Evolutionary conservation across 2,888 invertebrate genomes (phyloP), one percentile per base, ranked within the genome.

Genomic region (Amiota communis): DNA sequence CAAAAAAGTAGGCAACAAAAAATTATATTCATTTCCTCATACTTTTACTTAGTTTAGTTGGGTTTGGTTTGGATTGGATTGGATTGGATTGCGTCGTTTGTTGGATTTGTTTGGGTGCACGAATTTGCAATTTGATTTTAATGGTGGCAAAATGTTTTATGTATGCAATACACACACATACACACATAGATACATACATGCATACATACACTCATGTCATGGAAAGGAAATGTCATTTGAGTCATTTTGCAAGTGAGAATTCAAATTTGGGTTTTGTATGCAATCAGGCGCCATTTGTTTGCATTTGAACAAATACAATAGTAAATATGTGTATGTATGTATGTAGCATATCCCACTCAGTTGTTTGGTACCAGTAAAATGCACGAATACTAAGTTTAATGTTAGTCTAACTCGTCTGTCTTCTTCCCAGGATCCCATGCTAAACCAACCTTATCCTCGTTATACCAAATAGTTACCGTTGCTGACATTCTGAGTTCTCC

Each of bases 111-210:
- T 36, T 2, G 36, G 36, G 20, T 75, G 80, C 80, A 84, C 79
- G 84, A 84, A 82, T 82, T 85, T 80, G 81, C 86, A 85, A 84
- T 84, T 84, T 84, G 81, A 81, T 83, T 85, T 81, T 82, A 85
- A 83, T 84, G 86, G 85, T 81, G 83, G 80, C 82, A 85, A 83
- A 83, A 83, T 80, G 83, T 78, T 84, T 82, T 76, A 80, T 81
- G 81, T 80, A 36, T 36, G 76, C 77, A 76, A 75, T n/a, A n/a
- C 77, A 79, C 82, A 77, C 53, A 53, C 46, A 48, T 36, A 36
- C 61, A 59, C 13, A 70, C 56, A 61, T 8, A 64, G 64, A 59
- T 49, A 67, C 77, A 72, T 2, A 11, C 61, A 69, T 72, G 64
- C 73, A 74, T 72, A n/a, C 20, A 51, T 59, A 68, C 61, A 36